Percentiles rank a stretch among this genome's conserved stretches.
Evolutionary conservation across 2,113 vertebrate species (phyloP).

Genomic region (Xerus inauris): DNA sequence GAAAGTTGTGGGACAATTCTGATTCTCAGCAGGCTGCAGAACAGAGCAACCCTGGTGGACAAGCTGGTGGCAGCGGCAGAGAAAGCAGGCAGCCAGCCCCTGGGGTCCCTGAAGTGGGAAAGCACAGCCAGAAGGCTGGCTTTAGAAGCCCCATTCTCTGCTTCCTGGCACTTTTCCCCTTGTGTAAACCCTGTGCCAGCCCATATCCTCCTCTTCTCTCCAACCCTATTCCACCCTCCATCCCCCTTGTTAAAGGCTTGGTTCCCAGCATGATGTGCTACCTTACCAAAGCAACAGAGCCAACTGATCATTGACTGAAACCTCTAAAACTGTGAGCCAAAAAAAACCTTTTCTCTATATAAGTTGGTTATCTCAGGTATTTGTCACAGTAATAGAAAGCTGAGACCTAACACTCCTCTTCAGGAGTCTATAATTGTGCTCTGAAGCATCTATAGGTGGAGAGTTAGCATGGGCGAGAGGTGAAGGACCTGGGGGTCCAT

Average conservation of each 20-base stretch:
- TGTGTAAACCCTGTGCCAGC: fast-evolving
- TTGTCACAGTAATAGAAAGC: neutral
- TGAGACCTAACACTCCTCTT: neutral
- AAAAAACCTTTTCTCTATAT: neutral
- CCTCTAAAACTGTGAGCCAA: neutral
- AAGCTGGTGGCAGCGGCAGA: neutral
- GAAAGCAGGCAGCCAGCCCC: no score
- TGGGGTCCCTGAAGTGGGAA: neutral
- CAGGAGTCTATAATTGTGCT: neutral
- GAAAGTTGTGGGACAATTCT: neutral
- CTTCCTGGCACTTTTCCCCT: neutral
- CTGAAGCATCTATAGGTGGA: neutral
- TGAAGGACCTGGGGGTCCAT: neutral
- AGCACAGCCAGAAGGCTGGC: neutral
- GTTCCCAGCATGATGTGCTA: neutral
- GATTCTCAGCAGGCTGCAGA: neutral
- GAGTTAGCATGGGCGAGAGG: neutral
- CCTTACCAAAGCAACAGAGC: neutral
- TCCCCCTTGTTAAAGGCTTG: no score
- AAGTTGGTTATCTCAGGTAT: neutral
- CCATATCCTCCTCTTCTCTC: neutral
- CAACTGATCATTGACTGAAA: neutral
- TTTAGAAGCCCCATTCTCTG: neutral
- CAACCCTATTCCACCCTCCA: neutral
- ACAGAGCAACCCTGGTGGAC: neutral